Conservation (phyloP, 2,113 vertebrate genomes). For the Polypterus senegalus region DNA sequence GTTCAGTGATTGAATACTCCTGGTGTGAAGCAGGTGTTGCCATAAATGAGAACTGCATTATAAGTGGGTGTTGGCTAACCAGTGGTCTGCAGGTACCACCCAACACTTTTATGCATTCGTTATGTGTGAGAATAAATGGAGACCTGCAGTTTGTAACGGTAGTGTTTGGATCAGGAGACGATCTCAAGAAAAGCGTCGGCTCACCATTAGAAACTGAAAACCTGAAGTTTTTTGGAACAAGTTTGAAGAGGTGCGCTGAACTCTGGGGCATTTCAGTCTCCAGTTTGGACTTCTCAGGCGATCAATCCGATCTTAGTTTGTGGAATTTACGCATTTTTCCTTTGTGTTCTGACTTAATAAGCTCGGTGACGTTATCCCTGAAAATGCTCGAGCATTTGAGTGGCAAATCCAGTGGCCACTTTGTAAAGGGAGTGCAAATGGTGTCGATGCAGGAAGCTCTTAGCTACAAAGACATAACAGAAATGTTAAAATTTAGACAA, state of each 20-base stretch:
- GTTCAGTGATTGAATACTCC: conserved; percentile 71
- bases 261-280: conserved; percentile 55
- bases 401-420: conserved; percentile 23
- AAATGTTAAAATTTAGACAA: conserved; percentile 70
- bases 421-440: conserved; percentile 33
- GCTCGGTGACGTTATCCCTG: conserved; percentile 54
- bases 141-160: conserved; percentile 52
- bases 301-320: conserved; percentile 38
- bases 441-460: conserved; percentile 77
- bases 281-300: conserved; percentile 53
- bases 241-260: conserved; percentile 47
- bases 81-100: conserved; percentile 43
- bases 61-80: conserved; percentile 58
- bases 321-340: conserved; percentile 82
- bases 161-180: conserved; percentile 58
- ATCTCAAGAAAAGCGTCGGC: conserved; percentile 57
- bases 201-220: conserved; percentile 27
- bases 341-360: conserved; percentile 45
- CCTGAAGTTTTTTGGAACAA: conserved; percentile 51
- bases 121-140: conserved; percentile 44
- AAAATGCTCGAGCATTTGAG: conserved; percentile 57
- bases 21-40: conserved; percentile 52
- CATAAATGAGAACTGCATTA: conserved; percentile 53
- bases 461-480: conserved; percentile 58
- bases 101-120: conserved; percentile 59